Evolutionary conservation across 2,888 invertebrate genomes (phyloP), one percentile per base, ranked within the genome.

Genomic region (Octonoba sinensis): DNA sequence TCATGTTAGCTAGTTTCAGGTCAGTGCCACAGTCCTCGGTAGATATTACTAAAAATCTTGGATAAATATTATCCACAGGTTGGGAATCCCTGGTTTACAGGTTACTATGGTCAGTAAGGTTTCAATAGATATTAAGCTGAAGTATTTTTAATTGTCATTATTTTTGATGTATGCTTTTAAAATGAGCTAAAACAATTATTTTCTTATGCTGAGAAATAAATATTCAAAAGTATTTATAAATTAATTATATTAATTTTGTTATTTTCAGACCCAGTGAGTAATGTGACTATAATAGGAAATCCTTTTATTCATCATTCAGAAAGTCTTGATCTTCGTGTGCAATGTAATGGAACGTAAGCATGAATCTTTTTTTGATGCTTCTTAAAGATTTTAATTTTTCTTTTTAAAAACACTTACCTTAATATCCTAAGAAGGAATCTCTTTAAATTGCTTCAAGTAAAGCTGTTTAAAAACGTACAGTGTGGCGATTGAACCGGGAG

Each of bases 231-330:
- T 1, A 56, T 56, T 3, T 20, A 20, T 56, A 15, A 1, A 13
- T 56, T 20, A 56, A 56, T 12, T 11, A 15, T 13, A 13, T 56
- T 20, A 56, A 56, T 12, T 11, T 27, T 49, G 59, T n/a, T 72
- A n/a, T n/a, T 76, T 66, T 57, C 49, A 82, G 82, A 67, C 11
- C 82, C 82, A n/a, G 76, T 82, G 2, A 72, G 46, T 22, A 24
- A 92, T 78, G 90, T 95, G 12, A 92, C 92, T 66, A 91, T 94
- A 0, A 92, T 90, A 3, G 96, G 95, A 0, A 92, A 92, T 75
- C 93, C 93, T 86, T 96, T 96, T 95, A 90, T 96, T 47, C 92
- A 94, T 86, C 94, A 93, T 82, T 95, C 95, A 47, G 94, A 95
- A 73, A 89, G 95, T 62, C 88, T 96, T 36, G 91, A 92, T 74